Base-by-base conservation (phyloP, 1,140 invertebrate species). In the Dysdera silvatica region DNA sequence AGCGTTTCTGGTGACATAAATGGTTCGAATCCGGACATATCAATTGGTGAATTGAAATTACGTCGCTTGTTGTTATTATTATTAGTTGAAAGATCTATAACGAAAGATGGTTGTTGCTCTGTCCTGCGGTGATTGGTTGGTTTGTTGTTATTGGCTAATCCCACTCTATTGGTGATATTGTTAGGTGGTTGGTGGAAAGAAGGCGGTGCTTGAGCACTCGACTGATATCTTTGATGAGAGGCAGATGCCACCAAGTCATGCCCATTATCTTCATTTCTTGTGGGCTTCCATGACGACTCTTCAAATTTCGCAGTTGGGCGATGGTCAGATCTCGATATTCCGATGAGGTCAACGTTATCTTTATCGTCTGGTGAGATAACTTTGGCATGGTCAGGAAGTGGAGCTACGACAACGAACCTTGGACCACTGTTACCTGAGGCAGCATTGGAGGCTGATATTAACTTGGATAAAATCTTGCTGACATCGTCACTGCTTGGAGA, bases 401-500 rank as follows among this genome's bases (percentile, higher is more conserved):
- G 62, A 12, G 62, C 62, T 12, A 65, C 55, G 0, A 65, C 62
- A 5, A 65, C 62, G 14, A 65, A 60, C 14, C 55, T 54, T 10
- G 55, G 62, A 7, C 62, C 62, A 29, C n/a, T 55, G 6, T 53
- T 45, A 3, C 57, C 57, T 31, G 37, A 29, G 5, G 49, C 55
- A 8, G 62, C 62, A 18, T 45, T 53, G 16, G 62, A 65, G 7
- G 62, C 62, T 4, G 62, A 65, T n/a, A 65, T 65, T 4, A 65
- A 26, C 54, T 58, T 65, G 1, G 62, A 65, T 12, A 65, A 20
- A 20, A 65, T 53, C 14, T 52, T 55, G 18, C 59, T 65, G 1
- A 65, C 55, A 26, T 65, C 62, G 4, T 33, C 53, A 24, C 40
- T 55, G 26, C 52, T 55, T 8, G 62, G 55, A 0, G 62, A 58